phyloP scores from a whole-genome alignment of 2,113 vertebrate genomes.

The Hippocampus guttulatus region DNA sequence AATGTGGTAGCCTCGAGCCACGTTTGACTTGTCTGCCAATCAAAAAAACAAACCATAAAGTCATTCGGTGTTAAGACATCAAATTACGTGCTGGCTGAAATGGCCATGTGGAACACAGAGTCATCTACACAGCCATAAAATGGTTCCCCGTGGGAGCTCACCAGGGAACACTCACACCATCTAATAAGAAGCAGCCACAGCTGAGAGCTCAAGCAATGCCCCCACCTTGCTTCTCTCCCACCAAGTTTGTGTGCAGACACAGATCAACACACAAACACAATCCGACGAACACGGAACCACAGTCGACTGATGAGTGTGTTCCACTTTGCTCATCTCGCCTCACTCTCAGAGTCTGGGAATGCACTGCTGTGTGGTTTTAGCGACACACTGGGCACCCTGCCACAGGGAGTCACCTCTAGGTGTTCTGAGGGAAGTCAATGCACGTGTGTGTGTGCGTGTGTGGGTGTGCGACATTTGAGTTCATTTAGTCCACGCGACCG shows the following conservation, averaged over 20 bases:
- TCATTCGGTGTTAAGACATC: background rate
- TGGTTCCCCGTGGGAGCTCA: conserved; percentile 20
- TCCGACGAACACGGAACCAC: conserved; percentile 36
- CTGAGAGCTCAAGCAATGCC: conserved; percentile 19
- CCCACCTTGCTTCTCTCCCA: conserved; percentile 31
- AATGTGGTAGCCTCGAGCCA: conserved; percentile 3
- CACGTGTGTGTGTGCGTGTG: conserved; percentile 4
- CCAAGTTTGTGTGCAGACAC: conserved; percentile 28
- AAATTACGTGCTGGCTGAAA: background rate
- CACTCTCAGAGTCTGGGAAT: conserved; percentile 65
- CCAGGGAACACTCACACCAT: conserved; percentile 23
- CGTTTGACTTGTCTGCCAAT: conserved; percentile 23
- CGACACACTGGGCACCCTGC: conserved; percentile 60
- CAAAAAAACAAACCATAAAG: conserved; percentile 10
- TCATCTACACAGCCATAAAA: conserved; percentile 32
- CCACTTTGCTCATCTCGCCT: conserved; percentile 53
- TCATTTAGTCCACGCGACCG: conserved; percentile 39
- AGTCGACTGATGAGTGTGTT: conserved; percentile 43
- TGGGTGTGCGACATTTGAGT: conserved; percentile 17
- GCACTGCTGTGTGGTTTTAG: conserved; percentile 47
- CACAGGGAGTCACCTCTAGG: conserved; percentile 60
- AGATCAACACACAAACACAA: conserved; percentile 52
- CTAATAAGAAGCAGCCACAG: conserved; percentile 36
- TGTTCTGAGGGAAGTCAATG: conserved; percentile 38
- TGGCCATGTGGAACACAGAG: conserved; percentile 14